Conservation (phyloP, 2,113 vertebrate genomes). For the Dendropsophus ebraccatus region DNA sequence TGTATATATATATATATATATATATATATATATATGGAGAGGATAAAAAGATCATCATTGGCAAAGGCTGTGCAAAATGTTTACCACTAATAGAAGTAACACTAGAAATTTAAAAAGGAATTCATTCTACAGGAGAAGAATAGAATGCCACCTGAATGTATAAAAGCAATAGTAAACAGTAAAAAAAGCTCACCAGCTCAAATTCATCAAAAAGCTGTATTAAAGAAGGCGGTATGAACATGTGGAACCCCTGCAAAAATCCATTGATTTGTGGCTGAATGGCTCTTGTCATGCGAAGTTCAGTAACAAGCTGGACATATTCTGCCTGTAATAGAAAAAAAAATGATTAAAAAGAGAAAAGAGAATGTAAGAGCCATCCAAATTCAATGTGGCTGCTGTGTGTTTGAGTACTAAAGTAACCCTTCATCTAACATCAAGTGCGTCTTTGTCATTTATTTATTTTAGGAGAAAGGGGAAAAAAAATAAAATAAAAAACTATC, state of each 20-base stretch:
- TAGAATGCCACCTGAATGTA: neutral
- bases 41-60: neutral
- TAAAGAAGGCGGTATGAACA: constrained; percentile 94
- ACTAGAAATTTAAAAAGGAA: neutral
- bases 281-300: constrained; percentile 97
- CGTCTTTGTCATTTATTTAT: neutral
- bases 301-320: constrained; percentile 98
- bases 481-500: too few relatives aligned
- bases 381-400: neutral
- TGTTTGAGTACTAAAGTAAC: constrained; percentile 30
- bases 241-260: constrained; percentile 96
- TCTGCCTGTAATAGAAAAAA: constrained; percentile 79
- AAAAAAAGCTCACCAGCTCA: constrained; percentile 85
- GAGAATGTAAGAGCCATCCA: neutral
- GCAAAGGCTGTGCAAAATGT: neutral
- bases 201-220: constrained; percentile 98
- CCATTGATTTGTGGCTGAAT: constrained; percentile 99
- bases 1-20: too few relatives aligned
- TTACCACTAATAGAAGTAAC: neutral
- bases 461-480: neutral
- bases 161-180: neutral
- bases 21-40: too few relatives aligned
- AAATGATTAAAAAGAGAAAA: constrained; percentile 11
- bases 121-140: neutral
- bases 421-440: constrained; percentile 20